Evolutionary conservation across 2,113 vertebrate genomes (phyloP), one percentile per base, ranked within the genome.

Genomic region (Australoheros scitulus): DNA sequence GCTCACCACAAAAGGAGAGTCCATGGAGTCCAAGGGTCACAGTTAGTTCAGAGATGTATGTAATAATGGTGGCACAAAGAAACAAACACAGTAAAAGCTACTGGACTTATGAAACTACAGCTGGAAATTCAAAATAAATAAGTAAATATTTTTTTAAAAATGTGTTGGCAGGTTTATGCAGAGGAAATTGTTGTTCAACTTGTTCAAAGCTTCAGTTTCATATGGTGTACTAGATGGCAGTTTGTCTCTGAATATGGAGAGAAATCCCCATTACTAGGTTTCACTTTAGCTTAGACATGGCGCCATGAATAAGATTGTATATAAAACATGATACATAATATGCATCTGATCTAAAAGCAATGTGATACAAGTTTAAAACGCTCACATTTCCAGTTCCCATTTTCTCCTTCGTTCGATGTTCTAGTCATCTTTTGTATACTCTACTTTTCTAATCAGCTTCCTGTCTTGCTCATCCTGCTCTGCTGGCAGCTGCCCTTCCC

Each of bases 401-500:
- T 74, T 29, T 75, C 43, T 55, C 18, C 7, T 2, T 11, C n/a
- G 36, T 47, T 7, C 3, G 4, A 47, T 20, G 26, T 76, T 10
- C 32, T 60, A 9, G 43, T 32, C 24, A 20, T 17, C n/a, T 61
- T 76, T 87, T 61, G 52, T 24, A 22, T 15, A 47, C 29, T 61
- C 26, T 38, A 55, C 14, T n/a, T 15, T 36, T 22, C 36, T 74
- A 80, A 50, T 63, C 79, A 65, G 36, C 68, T 80, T 14, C 29
- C 11, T 43, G 26, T 81, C 58, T 75, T 26, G 7, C 63, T 84
- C 88, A 70, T 47, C 52, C 58, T 57, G 50, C 59, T 82, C 74
- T 68, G 36, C 58, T 59, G 77, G 70, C 55, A 74, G 77, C 64
- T 82, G 79, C 85, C 85, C 58, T 47, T 41, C 59, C 11, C 56